A percentile compares a stretch with the other conserved stretches of the same genome.
Conservation (phyloP, 2,113 vertebrate species). For the Chitala chitala region DNA sequence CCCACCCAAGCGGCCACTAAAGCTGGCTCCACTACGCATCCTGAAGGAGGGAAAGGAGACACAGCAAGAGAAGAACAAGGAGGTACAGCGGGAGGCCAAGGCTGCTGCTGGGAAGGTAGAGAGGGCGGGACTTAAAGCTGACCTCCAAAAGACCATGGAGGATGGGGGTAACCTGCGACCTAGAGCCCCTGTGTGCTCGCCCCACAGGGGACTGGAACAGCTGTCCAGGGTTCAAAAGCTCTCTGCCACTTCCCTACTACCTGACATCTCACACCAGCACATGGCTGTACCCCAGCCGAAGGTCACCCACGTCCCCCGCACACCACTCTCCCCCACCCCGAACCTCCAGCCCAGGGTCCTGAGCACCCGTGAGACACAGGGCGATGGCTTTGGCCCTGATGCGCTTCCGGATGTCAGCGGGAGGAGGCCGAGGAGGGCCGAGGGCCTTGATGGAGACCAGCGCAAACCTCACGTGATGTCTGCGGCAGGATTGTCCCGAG, state of each 20-base stretch:
- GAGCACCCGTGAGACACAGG: neutral
- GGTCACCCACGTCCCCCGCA: constrained; percentile 9
- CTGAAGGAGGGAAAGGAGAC: constrained; percentile 60
- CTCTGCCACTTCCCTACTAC: neutral
- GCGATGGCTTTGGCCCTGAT: neutral
- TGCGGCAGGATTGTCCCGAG: constrained; percentile 42
- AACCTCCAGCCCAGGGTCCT: neutral
- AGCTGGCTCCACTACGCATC: constrained; percentile 65
- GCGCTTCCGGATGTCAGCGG: constrained; percentile 25
- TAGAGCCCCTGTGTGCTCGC: constrained; percentile 17
- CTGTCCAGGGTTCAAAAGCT: neutral
- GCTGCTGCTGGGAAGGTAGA: constrained; percentile 39
- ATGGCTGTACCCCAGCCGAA: neutral
- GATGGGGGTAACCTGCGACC: neutral
- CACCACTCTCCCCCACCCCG: neutral
- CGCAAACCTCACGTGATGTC: constrained; percentile 51
- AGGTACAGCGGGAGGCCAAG: constrained; percentile 50
- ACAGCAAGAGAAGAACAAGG: constrained; percentile 62
- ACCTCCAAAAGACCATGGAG: constrained; percentile 42
- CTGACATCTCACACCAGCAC: neutral
- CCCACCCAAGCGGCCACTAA: constrained; percentile 53
- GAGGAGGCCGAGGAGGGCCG: constrained; percentile 48
- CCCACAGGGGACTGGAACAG: neutral
- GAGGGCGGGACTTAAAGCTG: constrained; percentile 30
- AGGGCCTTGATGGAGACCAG: constrained; percentile 54